Conservation (phyloP, 2,888 invertebrate species). For the Zhuqinia jingwanae region DNA sequence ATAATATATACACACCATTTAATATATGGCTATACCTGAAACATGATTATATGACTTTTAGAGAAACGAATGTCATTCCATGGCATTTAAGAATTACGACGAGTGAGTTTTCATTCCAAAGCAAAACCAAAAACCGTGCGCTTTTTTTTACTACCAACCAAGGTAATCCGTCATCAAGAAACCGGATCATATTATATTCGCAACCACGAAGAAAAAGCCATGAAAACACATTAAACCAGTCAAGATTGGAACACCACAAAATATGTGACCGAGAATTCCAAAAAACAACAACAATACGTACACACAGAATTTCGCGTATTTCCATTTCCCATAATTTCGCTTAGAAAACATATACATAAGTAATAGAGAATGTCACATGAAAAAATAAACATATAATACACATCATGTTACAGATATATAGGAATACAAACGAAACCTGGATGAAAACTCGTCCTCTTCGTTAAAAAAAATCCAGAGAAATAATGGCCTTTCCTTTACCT, state of each 20-base stretch:
- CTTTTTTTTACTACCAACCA: no score
- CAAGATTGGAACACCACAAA: background rate
- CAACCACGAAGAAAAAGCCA: constrained; percentile 6
- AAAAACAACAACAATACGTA: no score
- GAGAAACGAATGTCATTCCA: constrained; percentile 59
- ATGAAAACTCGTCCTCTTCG: no score
- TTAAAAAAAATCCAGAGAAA: background rate
- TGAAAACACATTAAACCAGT: background rate
- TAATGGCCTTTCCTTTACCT: background rate
- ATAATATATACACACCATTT: no score
- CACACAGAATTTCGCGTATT: no score
- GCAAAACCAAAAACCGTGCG: background rate
- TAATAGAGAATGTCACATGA: no score
- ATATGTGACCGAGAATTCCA: background rate
- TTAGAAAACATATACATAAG: background rate
- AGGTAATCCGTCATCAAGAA: background rate
- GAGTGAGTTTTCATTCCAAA: constrained; percentile 19
- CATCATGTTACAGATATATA: no score
- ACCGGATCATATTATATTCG: no score
- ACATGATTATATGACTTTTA: background rate
- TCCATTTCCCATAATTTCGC: no score
- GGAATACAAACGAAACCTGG: no score
- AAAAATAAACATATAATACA: no score
- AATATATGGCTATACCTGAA: no score
- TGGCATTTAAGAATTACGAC: constrained; percentile 59